Conservation (phyloP, 1,140 invertebrate species). For the Alviniconcha marisindica region DNA sequence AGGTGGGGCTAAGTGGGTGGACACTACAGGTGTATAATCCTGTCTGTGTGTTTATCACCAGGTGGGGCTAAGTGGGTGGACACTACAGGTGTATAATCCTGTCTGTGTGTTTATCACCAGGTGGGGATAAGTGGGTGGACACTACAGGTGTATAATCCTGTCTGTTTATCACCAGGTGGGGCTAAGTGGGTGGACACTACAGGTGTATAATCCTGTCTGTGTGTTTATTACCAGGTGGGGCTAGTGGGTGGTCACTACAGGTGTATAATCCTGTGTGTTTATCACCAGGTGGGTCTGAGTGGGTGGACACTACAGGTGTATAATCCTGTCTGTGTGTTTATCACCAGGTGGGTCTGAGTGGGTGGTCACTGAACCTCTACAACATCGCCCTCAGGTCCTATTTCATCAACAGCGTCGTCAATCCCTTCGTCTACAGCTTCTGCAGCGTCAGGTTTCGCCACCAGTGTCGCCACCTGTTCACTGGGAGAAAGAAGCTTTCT, state of each 20-base stretch:
- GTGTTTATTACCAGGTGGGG: no score
- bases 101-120: no score
- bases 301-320: background rate
- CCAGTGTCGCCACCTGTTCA: background rate
- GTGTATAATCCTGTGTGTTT: background rate
- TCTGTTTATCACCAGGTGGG: background rate
- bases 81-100: no score
- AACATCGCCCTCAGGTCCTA: constrained; percentile 35
- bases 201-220: no score
- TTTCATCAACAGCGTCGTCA: constrained; percentile 41
- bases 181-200: no score
- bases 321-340: background rate
- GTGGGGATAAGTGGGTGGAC: no score
- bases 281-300: constrained; percentile 4
- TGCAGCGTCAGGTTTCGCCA: constrained; percentile 32
- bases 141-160: no score
- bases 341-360: constrained; percentile 17
- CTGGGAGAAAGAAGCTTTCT: no score
- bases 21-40: no score
- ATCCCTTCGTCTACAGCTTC: constrained; percentile 44
- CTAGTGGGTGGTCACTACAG: no score
- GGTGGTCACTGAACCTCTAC: constrained; percentile 33
- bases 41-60: background rate
- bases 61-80: constrained; percentile 4
- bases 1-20: no score